A percentile compares a stretch with the other conserved stretches of the same genome.
Evolutionary conservation across 2,797 vertebrate species (phyloP).

Genomic region (Fundulus diaphanus): DNA sequence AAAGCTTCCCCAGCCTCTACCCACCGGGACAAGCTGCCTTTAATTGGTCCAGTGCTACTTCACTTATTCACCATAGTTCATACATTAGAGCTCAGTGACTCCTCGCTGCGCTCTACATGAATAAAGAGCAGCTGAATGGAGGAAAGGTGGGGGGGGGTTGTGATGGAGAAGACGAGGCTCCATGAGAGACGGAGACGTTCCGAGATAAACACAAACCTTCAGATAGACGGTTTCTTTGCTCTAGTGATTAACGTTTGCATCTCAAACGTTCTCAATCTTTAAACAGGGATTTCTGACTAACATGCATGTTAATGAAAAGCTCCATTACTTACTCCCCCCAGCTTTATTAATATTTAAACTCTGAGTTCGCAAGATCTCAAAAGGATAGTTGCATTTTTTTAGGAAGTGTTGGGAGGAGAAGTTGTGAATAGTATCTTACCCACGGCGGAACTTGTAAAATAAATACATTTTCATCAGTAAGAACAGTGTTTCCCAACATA

Average conservation of each 20-base stretch:
- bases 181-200: conserved; percentile 3
- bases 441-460: too few relatives aligned
- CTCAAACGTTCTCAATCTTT: conserved; percentile 60
- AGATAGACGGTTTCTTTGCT: neutral
- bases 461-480: too few relatives aligned
- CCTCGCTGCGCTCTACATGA: conserved; percentile 58
- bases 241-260: neutral
- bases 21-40: conserved; percentile 46
- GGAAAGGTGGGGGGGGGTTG: conserved; percentile 20
- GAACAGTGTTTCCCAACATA: too few relatives aligned
- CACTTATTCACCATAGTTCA: conserved; percentile 67
- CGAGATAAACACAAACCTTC: neutral
- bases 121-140: conserved; percentile 48
- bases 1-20: conserved; percentile 42
- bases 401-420: too few relatives aligned
- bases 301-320: conserved; percentile 67
- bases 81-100: conserved; percentile 72
- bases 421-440: too few relatives aligned
- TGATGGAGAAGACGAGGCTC: conserved; percentile 11
- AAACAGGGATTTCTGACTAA: conserved; percentile 54
- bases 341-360: conserved; percentile 65
- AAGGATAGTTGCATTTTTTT: conserved; percentile 11
- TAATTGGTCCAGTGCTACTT: conserved; percentile 52
- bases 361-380: conserved; percentile 33
- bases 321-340: conserved; percentile 53